Evolutionary conservation across 30 jellyfish, hydroid and myxozoan species (phyloP), one percentile per base, ranked within the genome.

Genomic region (Hydractinia echinata): DNA sequence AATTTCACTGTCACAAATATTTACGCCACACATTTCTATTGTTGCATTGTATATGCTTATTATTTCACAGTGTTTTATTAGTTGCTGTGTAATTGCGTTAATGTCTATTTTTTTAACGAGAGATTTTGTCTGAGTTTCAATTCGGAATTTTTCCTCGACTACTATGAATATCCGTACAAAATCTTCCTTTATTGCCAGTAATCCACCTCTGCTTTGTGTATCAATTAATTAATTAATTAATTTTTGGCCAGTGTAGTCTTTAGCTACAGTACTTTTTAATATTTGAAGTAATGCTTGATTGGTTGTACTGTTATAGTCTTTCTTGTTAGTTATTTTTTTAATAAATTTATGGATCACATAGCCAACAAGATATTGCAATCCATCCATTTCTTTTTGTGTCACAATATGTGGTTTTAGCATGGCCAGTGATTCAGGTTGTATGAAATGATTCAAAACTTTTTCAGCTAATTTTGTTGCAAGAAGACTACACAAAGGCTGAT

Each of bases 281-380:
- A 56, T 56, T 56, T 56, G 10, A 9, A 56, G 10, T 9, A 56
- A 9, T 10, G 68, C 10, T 9, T 56, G 68, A 56, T 56, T 56
- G 10, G 10, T 56, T 10, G 10, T 10, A 56, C 68, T 56, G 68
- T 56, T 56, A n/a, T 56, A 56, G n/a, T 56, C 68, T n/a, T 56
- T 56, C 13, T n/a, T n/a, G n/a, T n/a, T n/a, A 56, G n/a, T 10
- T 56, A n/a, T n/a, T 56, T 56, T 56, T n/a, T 9, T 56, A 9
- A 9, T 56, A n/a, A 56, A 56, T 56, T 56, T 56, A 9, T 56
- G 10, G 68, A 56, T n/a, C 10, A 72, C 91, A 83, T 83, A 83
- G 53, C 86, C 91, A 55, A 79, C 79, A 71, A 83, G 85, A 49
- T 71, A 83, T 81, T 83, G 91, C 9, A 83, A 67, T 51, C 80